These are phyloP conservation scores for Leptinotarsa haldemani DNA, from an alignment of 2,888 invertebrate species.

Conservation along the genomic window DNA sequence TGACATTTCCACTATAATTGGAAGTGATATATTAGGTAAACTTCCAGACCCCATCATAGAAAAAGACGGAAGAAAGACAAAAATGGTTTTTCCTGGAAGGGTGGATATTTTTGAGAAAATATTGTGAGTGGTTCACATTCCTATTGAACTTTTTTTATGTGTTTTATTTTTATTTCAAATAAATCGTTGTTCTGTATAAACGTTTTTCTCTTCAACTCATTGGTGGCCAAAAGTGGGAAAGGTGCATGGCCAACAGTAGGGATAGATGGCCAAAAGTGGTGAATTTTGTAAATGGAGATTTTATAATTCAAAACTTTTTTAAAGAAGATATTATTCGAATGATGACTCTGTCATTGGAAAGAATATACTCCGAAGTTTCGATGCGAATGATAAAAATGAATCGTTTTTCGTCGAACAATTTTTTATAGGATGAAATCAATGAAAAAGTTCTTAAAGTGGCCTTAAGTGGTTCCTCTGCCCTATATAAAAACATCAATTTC, in stretches of 20 bases:
- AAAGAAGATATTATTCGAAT: conserved; percentile 12
- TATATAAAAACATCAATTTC: too few species aligned
- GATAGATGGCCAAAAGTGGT: conserved; percentile 16
- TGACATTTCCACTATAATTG: conserved; percentile 21
- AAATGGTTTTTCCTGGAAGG: conserved; percentile 17
- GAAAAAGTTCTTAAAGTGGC: too few species aligned
- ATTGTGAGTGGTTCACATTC: neutral
- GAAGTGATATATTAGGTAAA: conserved; percentile 17
- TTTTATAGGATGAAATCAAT: too few species aligned
- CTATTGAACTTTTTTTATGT: neutral
- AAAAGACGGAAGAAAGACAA: conserved; percentile 20
- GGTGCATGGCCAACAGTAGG: conserved; percentile 15
- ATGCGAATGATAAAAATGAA: conserved; percentile 9
- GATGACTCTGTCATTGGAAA: conserved; percentile 13
- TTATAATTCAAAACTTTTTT: conserved; percentile 20
- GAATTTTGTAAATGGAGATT: conserved; percentile 23
- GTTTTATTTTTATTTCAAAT: conserved; percentile 17
- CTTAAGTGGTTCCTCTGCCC: too few species aligned
- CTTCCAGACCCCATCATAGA: conserved; percentile 23
- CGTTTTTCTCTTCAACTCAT: conserved; percentile 18
- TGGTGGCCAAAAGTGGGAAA: conserved; percentile 20
- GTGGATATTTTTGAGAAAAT: conserved; percentile 21
- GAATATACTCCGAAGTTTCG: conserved; percentile 5
- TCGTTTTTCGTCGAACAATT: conserved; percentile 17
- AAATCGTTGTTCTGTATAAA: neutral